Base-by-base conservation (phyloP, 92 coral and sea anemone species). In the Ricordea florida region DNA sequence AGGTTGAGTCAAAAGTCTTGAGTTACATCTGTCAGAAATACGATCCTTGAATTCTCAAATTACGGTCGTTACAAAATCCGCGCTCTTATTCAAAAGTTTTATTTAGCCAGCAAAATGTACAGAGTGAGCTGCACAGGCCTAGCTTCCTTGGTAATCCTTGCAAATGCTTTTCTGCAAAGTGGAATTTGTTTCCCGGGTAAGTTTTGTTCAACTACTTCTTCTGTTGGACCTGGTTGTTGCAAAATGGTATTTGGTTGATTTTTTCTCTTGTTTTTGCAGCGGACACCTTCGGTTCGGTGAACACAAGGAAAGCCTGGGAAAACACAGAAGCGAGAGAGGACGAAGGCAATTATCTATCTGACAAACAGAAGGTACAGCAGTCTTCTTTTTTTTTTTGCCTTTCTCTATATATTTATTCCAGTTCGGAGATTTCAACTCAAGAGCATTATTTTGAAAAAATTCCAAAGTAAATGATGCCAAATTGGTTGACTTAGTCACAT, bases 21-120 rank as follows among this genome's bases (percentile, higher is more conserved):
- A n/a, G n/a, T n/a, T n/a, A n/a, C n/a, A n/a, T n/a, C n/a, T n/a
- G n/a, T n/a, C n/a, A n/a, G n/a, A n/a, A n/a, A n/a, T n/a, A n/a
- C n/a, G n/a, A n/a, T n/a, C n/a, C n/a, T n/a, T n/a, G n/a, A n/a
- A n/a, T n/a, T n/a, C n/a, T n/a, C n/a, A n/a, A n/a, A 42, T 37
- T 62, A 51, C 76, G 55, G 41, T 26, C 14, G 41, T 57, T 38
- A 53, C 41, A 53, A 55, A 16, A 23, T 55, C 77, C 64, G 53
- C 56, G 56, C 77, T 4, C 10, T 3, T 25, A 41, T 70, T 55
- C 53, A 27, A 70, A n/a, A 70, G 8, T 26, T 55, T 38, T 55
- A 70, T 56, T 70, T 55, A n/a, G 21, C 77, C 50, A 29, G 64
- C 65, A 70, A 55, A 26, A 70, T 70, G 77, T 24, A 16, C n/a